Base-by-base conservation (phyloP, 2,888 invertebrate genomes). In the Xylocampa areola region DNA sequence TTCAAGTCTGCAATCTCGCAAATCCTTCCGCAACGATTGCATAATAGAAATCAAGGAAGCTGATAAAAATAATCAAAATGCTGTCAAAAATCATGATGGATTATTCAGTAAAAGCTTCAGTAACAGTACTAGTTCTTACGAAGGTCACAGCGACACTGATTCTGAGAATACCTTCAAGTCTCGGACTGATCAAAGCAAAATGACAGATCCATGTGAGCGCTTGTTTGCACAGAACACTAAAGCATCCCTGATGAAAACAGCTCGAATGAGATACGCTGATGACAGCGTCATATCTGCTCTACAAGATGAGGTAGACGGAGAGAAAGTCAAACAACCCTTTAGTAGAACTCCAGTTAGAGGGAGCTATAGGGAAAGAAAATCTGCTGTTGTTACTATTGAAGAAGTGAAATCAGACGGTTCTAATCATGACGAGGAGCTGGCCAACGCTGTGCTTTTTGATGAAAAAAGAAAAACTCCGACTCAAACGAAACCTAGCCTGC, bases 61-160 rank as follows among this genome's bases (percentile, higher is more conserved):
- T 14, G 84, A 87, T 50, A 92, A 87, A 61, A 83, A 73, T 48
- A 81, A 86, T 43, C 84, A 86, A 4, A 76, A 76, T 32, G 67
- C 73, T 11, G 53, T 67, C 10, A 91, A 81, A 76, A 88, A 84
- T 55, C 84, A 86, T 69, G 89, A 89, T 27, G 85, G 85, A 35
- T 75, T 81, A 7, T 87, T 85, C 53, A 86, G 82, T 0, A 95
- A 95, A 73, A 90, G 94, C 68, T 95, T 94, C 72, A 94, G 95
- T 53, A 95, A 95, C 68, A 96, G 95, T 74, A 95, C 95, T 6
- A 95, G 95, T 71, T 95, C 95, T 4, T 96, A 96, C 69, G 96
- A 96, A 60, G 95, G 95, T 27, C 95, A 95, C 73, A 96, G 96
- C 73, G 96, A 96, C 74, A 95, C 95, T 35, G 96, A 96, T 84